phyloP scores from a whole-genome alignment of 2,113 vertebrate species.

The Pangasianodon gigas region DNA sequence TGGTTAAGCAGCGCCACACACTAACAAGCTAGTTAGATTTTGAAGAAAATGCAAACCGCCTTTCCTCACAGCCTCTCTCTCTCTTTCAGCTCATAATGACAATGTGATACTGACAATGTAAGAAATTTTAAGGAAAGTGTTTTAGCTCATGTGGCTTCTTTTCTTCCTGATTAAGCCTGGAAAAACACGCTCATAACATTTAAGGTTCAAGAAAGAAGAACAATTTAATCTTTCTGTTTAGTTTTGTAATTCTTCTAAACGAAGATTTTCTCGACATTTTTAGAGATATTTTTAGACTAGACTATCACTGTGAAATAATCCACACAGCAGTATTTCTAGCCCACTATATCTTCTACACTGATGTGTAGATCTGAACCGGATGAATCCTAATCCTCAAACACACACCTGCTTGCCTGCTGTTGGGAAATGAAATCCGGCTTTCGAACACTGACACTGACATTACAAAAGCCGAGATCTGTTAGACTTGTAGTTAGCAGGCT shows the following conservation, averaged over 20 bases:
- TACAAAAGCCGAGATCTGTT: conserved; percentile 22
- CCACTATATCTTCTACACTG: conserved; percentile 5
- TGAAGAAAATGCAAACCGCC: background rate
- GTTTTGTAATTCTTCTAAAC: background rate
- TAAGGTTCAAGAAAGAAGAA: background rate
- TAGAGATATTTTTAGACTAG: background rate
- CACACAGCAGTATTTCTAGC: background rate
- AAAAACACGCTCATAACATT: background rate
- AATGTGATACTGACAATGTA: background rate
- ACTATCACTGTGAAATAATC: background rate
- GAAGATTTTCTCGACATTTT: background rate
- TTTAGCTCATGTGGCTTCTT: too few relatives aligned
- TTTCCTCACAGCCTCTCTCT: background rate
- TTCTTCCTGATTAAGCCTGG: too few relatives aligned
- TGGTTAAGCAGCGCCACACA: too few relatives aligned
- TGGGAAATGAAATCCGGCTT: conserved; percentile 6
- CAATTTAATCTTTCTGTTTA: background rate
- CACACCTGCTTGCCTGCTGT: background rate
- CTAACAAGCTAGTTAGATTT: too few relatives aligned
- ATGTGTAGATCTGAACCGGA: conserved; percentile 17
- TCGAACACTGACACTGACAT: background rate
- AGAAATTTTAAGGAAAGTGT: too few relatives aligned
- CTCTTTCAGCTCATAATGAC: background rate
- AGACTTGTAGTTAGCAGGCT: background rate
- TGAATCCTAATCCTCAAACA: background rate